A percentile compares a stretch with the other conserved stretches of the same genome.
Evolutionary conservation across 1,140 invertebrate species (phyloP).

Genomic region (Vanessa tameamea): DNA sequence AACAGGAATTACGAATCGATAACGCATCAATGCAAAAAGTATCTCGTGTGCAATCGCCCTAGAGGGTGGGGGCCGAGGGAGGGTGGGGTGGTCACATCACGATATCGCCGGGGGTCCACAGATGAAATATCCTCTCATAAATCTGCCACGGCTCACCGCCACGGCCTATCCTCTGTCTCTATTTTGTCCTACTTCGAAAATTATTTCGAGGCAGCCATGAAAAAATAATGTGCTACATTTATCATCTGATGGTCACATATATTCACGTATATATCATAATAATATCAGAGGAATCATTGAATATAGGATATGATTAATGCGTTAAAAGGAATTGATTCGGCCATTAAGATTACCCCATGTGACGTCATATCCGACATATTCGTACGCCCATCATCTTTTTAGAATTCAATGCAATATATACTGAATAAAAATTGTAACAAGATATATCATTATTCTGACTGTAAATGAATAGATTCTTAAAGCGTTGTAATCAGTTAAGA

Average conservation of each 20-base stretch:
- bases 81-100: conserved; percentile 5
- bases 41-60: conserved; percentile 24
- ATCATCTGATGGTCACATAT: conserved; percentile 34
- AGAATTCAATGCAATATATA: too few species aligned
- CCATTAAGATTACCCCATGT: conserved; percentile 11
- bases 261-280: conserved; percentile 23
- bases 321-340: conserved; percentile 8
- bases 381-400: too few species aligned
- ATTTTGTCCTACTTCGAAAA: conserved; percentile 39
- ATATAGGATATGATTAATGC: conserved; percentile 12
- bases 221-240: conserved; percentile 46
- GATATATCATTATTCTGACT: too few species aligned
- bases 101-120: conserved; percentile 37
- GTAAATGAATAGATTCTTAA: too few species aligned
- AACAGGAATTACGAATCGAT: conserved; percentile 30
- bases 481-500: too few species aligned
- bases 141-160: conserved; percentile 48
- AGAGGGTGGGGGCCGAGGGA: neutral
- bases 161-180: conserved; percentile 34
- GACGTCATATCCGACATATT: too few species aligned
- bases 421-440: too few species aligned
- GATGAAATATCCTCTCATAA: conserved; percentile 59
- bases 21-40: conserved; percentile 39
- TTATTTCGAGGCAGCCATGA: conserved; percentile 31
- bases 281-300: conserved; percentile 15